Conservation (phyloP, 2,113 vertebrate genomes). For the Sebastes schlegelii region DNA sequence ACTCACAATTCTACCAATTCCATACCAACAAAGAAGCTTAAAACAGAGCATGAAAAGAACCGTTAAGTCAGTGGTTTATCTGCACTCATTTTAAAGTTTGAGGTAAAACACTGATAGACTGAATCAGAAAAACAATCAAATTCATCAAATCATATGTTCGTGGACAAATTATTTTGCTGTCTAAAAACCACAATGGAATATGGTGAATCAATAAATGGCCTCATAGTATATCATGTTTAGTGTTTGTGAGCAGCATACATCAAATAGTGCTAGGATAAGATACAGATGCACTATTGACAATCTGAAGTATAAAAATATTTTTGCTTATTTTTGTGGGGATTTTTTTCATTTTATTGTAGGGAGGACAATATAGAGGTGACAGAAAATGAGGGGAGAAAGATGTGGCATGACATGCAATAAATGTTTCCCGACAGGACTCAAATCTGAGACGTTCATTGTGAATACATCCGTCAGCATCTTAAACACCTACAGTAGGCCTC, state of each 20-base stretch:
- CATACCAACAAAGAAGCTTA: constrained; percentile 5
- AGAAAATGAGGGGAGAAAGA: not conserved
- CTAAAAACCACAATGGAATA: not conserved
- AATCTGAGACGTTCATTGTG: not conserved
- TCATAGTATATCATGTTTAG: not conserved
- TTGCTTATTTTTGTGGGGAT: not conserved
- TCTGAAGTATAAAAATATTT: not conserved
- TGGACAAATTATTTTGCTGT: not conserved
- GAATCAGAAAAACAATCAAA: constrained; percentile 7
- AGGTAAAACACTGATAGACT: not conserved
- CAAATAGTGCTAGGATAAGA: not conserved
- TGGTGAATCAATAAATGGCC: not conserved
- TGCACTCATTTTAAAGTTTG: not conserved
- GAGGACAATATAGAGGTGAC: not conserved
- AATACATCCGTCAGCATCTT: not conserved
- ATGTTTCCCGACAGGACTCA: not conserved
- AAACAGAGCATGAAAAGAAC: constrained; percentile 20
- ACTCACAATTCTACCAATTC: constrained; percentile 10
- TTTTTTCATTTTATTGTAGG: not conserved
- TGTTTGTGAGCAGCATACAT: not conserved
- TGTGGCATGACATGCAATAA: not conserved
- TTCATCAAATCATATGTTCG: not conserved
- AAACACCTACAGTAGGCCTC: not conserved
- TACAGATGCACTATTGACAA: not conserved
- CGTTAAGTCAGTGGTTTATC: not conserved